Base-by-base conservation (phyloP, 2,113 vertebrate species). In the Oostethus manadensis region DNA sequence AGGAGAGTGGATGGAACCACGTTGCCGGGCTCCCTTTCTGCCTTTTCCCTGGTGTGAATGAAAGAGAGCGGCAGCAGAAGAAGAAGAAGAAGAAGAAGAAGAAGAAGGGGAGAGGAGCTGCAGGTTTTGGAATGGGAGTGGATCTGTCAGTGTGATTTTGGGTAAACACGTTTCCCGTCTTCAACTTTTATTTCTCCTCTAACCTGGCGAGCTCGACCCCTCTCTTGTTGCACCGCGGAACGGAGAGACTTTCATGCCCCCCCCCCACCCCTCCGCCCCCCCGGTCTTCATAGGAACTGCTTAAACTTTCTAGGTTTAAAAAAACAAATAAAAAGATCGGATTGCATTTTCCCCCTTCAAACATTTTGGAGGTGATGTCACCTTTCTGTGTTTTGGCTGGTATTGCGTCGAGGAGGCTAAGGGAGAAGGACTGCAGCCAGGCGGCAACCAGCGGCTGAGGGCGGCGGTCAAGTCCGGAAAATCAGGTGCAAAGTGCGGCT, bases 401-500 rank as follows among this genome's bases (percentile, higher is more conserved):
- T 86, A 77, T 89, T 82, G 87, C 84, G 81, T 81, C 77, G 73
- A 73, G 83, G 79, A 83, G 77, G 76, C 78, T 84, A 76, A 74
- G 62, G 70, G 68, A 83, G 72, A 73, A 80, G 74, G 60, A 15
- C 75, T 68, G 83, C 80, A 76, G 77, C 75, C 84, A 60, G 84
- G 70, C 78, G 66, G 76, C 58, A 69, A 79, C 67, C 80, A 84
- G 84, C 82, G 82, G 80, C 75, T 86, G 70, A 83, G 66, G 66
- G 73, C 57, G 70, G 80, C 68, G 58, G 74, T 76, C 83, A 79
- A 84, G 79, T 88, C 79, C 83, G 79, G 79, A 76, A 86, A 88
- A 90, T 90, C 89, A 90, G 88, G 88, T 90, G 88, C 89, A 89
- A 78, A 84, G 87, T 84, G 85, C 80, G 77, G 81, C 83, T 84